A percentile compares a stretch with the other conserved stretches of the same genome.
Conservation (phyloP, 2,113 vertebrate species). For the Hydropotes inermis region DNA sequence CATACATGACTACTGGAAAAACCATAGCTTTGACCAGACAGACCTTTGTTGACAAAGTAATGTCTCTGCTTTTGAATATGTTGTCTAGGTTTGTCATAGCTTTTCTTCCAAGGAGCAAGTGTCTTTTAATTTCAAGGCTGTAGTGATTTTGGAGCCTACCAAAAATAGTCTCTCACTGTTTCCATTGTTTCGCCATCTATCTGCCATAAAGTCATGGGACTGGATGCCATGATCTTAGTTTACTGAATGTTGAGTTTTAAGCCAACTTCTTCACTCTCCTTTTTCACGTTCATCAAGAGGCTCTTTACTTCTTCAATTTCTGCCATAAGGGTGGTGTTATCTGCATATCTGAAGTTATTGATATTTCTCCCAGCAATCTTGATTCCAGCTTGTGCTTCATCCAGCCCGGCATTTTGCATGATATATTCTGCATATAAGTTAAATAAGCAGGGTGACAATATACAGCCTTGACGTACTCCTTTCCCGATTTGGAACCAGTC, state of each 20-base stretch:
- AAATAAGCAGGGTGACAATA: neutral
- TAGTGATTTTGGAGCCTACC: neutral
- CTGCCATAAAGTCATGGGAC: neutral
- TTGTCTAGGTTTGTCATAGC: neutral
- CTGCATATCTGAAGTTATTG: neutral
- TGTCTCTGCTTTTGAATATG: neutral
- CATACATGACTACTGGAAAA: neutral
- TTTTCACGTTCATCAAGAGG: neutral
- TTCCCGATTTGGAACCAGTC: neutral
- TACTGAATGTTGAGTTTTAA: neutral
- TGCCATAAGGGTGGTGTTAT: neutral
- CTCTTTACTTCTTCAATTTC: neutral
- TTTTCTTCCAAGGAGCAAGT: neutral
- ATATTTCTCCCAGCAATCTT: neutral
- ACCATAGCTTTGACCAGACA: neutral
- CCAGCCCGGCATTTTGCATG: neutral
- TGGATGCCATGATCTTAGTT: neutral
- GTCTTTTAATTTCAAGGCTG: neutral
- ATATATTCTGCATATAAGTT: neutral
- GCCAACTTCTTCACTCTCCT: neutral
- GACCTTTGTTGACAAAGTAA: neutral
- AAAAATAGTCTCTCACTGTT: neutral
- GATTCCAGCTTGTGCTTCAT: neutral
- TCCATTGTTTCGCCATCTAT: neutral
- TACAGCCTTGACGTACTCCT: neutral